A percentile compares a stretch with the other conserved stretches of the same genome.
Conservation (phyloP, 2,113 vertebrate genomes). For the Tyto alba region DNA sequence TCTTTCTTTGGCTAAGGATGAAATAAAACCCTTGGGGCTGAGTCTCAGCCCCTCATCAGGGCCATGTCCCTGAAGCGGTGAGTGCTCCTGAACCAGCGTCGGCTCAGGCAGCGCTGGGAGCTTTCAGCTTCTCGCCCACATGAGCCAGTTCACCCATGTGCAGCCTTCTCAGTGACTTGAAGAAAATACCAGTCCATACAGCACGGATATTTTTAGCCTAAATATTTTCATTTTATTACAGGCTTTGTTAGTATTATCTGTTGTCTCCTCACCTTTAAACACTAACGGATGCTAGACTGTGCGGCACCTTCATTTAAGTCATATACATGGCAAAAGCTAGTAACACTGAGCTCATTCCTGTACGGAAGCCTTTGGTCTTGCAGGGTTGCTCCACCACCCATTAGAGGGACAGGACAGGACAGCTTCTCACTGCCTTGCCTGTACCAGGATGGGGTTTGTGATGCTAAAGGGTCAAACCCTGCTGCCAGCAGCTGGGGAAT, state of each 20-base stretch:
- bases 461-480: background rate
- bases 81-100: rapidly evolving
- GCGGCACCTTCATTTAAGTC: background rate
- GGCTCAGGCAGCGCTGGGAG: rapidly evolving
- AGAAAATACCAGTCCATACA: background rate
- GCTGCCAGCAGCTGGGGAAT: background rate
- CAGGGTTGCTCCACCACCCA: background rate
- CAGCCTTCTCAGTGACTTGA: background rate
- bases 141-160: background rate
- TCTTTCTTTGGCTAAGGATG: background rate
- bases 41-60: background rate
- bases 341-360: rapidly evolving
- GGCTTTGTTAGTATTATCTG: background rate
- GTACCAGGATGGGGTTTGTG: background rate
- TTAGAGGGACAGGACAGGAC: background rate
- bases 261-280: background rate
- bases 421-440: background rate
- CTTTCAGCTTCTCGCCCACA: background rate
- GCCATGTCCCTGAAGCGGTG: background rate
- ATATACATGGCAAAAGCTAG: background rate
- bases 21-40: background rate
- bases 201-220: background rate
- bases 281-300: background rate
- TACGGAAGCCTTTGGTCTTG: background rate
- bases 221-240: background rate